Evolutionary conservation across 2,797 vertebrate genomes (phyloP).

Genomic region (Gymnoscopelus microlampas): DNA sequence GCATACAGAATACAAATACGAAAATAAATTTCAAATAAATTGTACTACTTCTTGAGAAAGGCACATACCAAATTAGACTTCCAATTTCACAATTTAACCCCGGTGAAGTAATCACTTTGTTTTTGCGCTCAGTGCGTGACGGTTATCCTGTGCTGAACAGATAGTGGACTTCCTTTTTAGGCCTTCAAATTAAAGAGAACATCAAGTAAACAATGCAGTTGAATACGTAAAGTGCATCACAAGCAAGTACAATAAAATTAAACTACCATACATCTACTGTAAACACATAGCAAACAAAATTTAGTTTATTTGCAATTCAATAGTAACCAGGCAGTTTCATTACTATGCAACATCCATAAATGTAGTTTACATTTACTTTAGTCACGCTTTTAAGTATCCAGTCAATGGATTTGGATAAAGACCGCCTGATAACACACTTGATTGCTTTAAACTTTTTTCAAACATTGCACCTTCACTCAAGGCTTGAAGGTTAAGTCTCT

Average conservation of each 20-base stretch:
- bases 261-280: neutral
- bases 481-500: too few relatives aligned
- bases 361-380: constrained; percentile 1
- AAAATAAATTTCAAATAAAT: constrained; percentile 6
- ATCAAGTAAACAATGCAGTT: constrained; percentile 48
- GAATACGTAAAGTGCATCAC: constrained; percentile 41
- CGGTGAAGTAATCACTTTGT: too few relatives aligned
- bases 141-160: neutral
- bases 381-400: neutral
- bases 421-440: neutral
- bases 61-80: constrained; percentile 46
- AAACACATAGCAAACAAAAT: constrained; percentile 5
- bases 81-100: constrained; percentile 2
- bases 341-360: neutral
- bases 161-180: neutral
- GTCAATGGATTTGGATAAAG: neutral
- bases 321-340: neutral
- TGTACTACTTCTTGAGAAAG: constrained; percentile 23
- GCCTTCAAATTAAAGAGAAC: constrained; percentile 26
- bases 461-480: too few relatives aligned
- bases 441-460: too few relatives aligned
- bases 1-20: neutral
- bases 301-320: constrained; percentile 21
- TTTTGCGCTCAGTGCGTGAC: neutral
- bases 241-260: neutral